A percentile compares a stretch with the other conserved stretches of the same genome.
These are phyloP conservation scores for Enteromius mattozi DNA, from an alignment of 2,797 vertebrate genomes.

Conservation along the genomic window DNA sequence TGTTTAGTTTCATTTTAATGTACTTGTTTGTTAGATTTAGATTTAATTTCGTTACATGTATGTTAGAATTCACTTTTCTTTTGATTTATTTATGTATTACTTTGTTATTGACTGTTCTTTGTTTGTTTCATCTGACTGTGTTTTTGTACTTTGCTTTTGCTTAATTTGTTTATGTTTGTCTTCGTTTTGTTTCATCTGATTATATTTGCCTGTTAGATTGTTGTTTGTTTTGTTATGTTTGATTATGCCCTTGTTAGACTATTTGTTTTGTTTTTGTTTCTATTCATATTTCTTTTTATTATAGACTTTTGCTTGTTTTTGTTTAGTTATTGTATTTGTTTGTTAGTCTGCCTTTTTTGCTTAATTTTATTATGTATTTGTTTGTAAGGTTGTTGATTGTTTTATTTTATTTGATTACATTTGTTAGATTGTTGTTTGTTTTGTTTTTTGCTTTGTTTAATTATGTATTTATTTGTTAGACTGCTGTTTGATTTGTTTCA, in stretches of 20 bases:
- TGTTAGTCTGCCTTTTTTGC: not conserved
- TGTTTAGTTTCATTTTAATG: not conserved
- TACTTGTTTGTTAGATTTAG: not conserved
- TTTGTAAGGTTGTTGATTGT: not conserved
- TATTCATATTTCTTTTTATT: not conserved
- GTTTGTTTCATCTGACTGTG: not conserved
- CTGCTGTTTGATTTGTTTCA: not conserved
- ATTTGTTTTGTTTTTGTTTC: not conserved
- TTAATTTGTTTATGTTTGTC: not conserved
- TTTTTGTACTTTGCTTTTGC: not conserved
- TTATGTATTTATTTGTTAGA: not conserved
- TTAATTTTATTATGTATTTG: not conserved
- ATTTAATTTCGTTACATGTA: not conserved
- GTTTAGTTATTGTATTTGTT: not conserved
- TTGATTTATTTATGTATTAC: not conserved
- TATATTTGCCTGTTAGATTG: not conserved
- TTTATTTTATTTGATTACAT: conserved; percentile 18
- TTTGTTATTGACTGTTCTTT: not conserved
- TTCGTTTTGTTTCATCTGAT: not conserved
- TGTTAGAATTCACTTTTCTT: not conserved
- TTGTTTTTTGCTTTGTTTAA: not conserved
- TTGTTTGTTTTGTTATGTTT: not conserved
- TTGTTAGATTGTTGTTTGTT: not conserved
- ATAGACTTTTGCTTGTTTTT: not conserved
- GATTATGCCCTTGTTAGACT: not conserved